These are phyloP conservation scores for Beroe forskalii DNA, from an alignment of 37 sponge, comb jelly and placozoan genomes.

Conservation along the genomic window DNA sequence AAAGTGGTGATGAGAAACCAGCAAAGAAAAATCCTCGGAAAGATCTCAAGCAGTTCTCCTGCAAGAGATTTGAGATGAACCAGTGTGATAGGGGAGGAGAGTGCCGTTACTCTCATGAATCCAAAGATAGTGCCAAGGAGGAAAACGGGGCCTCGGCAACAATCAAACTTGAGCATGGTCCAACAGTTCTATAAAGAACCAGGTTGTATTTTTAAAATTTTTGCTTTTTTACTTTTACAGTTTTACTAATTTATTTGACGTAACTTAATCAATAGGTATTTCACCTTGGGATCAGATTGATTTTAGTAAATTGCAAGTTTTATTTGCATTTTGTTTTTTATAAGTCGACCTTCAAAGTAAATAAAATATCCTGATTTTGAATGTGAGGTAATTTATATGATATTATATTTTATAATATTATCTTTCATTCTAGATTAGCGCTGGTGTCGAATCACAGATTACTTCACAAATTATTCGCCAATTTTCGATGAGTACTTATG, in stretches of 20 bases:
- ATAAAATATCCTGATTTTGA: too few species aligned
- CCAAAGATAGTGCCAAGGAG: not conserved
- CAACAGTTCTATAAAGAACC: not conserved
- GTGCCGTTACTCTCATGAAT: slow-evolving; percentile 66
- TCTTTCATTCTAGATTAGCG: not conserved
- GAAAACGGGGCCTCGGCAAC: not conserved
- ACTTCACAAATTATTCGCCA: not conserved
- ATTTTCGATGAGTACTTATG: not conserved
- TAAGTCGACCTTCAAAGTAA: too few species aligned
- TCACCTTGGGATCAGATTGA: too few species aligned
- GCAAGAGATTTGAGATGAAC: slow-evolving; percentile 69
- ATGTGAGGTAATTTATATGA: too few species aligned
- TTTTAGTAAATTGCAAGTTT: too few species aligned
- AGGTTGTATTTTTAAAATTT: too few species aligned
- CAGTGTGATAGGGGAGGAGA: slow-evolving; percentile 65
- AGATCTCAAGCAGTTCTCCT: slow-evolving; percentile 66
- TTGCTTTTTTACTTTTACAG: too few species aligned
- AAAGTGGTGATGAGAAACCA: slow-evolving; percentile 68
- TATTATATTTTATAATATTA: too few species aligned
- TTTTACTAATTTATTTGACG: too few species aligned
- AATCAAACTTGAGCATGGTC: not conserved
- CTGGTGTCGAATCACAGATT: not conserved
- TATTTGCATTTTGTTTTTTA: too few species aligned
- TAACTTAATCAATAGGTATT: too few species aligned
- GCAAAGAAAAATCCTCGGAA: slow-evolving; percentile 63